Evolutionary conservation across 2,113 vertebrate genomes (phyloP).

Genomic region (Hemiscyllium ocellatum): DNA sequence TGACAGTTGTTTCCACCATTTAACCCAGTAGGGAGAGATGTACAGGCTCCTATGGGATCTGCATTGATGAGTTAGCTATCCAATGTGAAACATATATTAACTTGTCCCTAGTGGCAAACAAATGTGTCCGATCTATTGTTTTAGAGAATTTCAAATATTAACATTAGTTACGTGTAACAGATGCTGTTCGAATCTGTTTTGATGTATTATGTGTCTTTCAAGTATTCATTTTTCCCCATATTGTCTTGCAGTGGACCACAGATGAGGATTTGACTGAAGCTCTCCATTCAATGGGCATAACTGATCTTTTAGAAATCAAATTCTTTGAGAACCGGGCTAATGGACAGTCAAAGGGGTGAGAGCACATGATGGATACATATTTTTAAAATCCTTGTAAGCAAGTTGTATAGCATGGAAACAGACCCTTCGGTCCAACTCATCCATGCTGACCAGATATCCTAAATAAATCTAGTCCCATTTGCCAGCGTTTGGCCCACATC

Average conservation of each 20-base stretch:
- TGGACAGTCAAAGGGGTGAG: conserved; percentile 95
- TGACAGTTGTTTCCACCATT: conserved; percentile 64
- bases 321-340: conserved; percentile 99
- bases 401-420: too few species aligned
- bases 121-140: neutral
- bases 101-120: too few species aligned
- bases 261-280: conserved; percentile 97
- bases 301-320: conserved; percentile 96
- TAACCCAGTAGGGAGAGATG: conserved; percentile 84
- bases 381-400: neutral
- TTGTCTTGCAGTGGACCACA: conserved; percentile 86
- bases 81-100: neutral
- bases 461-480: too few species aligned
- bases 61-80: neutral
- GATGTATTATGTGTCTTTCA: neutral
- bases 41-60: conserved; percentile 68
- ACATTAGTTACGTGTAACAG: neutral
- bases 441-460: too few species aligned
- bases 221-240: neutral
- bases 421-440: too few species aligned
- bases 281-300: conserved; percentile 88
- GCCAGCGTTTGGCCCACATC: too few species aligned
- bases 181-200: neutral
- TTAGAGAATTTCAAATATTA: neutral
- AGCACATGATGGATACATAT: conserved; percentile 39